These are phyloP conservation scores for Stegana nigrithorax DNA, from an alignment of 2,888 invertebrate genomes.

Conservation along the genomic window DNA sequence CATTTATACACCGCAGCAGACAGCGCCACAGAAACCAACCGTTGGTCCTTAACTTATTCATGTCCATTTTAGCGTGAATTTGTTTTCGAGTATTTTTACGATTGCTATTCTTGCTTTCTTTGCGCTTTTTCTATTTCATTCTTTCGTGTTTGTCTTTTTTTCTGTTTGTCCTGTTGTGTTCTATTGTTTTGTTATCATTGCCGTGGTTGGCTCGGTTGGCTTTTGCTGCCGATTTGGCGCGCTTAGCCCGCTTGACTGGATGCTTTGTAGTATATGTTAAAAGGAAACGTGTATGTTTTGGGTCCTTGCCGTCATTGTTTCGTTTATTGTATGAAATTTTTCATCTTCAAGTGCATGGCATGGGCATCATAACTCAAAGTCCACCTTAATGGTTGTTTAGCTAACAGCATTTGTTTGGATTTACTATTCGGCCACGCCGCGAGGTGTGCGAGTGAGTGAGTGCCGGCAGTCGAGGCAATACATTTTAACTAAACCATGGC, in stretches of 20 bases:
- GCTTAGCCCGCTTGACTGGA: no score
- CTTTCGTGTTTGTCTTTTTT: constrained; percentile 24
- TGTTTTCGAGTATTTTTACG: constrained; percentile 33
- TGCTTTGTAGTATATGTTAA: no score
- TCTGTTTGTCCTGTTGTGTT: constrained; percentile 18
- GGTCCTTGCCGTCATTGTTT: neutral
- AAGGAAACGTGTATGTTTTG: no score
- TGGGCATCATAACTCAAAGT: constrained; percentile 50
- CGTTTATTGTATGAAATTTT: constrained; percentile 46
- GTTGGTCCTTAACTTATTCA: constrained; percentile 46
- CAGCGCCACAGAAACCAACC: neutral
- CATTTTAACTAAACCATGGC: no score
- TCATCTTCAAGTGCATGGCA: constrained; percentile 48
- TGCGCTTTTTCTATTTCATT: neutral
- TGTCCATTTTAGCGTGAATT: constrained; percentile 51
- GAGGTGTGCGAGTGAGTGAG: no score
- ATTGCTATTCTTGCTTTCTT: neutral
- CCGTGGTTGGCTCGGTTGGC: constrained; percentile 32
- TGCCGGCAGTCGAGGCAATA: no score
- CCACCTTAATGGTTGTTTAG: constrained; percentile 47
- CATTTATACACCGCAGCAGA: neutral
- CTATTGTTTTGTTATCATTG: constrained; percentile 36
- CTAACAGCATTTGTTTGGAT: constrained; percentile 37
- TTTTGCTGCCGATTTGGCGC: constrained; percentile 14
- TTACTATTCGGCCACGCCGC: no score